Conservation (phyloP, 2,797 vertebrate species). For the Phoeniculus purpureus region DNA sequence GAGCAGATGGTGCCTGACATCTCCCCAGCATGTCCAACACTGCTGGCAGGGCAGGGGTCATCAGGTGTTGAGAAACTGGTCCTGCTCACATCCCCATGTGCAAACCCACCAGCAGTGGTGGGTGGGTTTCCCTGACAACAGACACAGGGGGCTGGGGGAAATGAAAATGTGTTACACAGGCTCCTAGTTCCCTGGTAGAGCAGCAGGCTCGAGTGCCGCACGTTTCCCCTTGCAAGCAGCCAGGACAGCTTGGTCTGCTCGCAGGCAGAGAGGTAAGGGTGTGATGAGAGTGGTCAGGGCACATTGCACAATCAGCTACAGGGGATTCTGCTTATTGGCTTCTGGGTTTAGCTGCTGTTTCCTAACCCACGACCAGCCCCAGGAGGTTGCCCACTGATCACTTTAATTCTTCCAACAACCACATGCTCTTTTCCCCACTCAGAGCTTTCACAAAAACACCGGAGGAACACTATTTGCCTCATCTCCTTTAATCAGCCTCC, state of each 20-base stretch:
- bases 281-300: no score
- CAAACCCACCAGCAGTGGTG: neutral
- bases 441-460: neutral
- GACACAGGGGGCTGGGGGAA: neutral
- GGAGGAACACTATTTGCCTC: fast-evolving
- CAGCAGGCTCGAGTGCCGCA: neutral
- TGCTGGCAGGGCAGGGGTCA: neutral
- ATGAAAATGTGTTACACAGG: neutral
- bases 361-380: neutral
- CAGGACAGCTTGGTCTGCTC: neutral
- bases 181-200: neutral
- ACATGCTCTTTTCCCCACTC: fast-evolving
- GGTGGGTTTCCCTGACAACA: neutral
- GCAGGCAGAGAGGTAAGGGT: fast-evolving
- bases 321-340: neutral
- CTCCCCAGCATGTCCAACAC: fast-evolving
- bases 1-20: neutral
- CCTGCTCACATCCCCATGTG: neutral
- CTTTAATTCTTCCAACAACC: neutral
- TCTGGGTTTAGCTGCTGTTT: neutral
- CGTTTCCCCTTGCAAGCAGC: neutral
- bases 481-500: neutral
- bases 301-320: neutral
- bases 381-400: neutral
- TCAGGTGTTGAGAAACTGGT: neutral